These are phyloP conservation scores for Eulemur rufifrons DNA, from an alignment of 2,113 vertebrate genomes.

Conservation along the genomic window DNA sequence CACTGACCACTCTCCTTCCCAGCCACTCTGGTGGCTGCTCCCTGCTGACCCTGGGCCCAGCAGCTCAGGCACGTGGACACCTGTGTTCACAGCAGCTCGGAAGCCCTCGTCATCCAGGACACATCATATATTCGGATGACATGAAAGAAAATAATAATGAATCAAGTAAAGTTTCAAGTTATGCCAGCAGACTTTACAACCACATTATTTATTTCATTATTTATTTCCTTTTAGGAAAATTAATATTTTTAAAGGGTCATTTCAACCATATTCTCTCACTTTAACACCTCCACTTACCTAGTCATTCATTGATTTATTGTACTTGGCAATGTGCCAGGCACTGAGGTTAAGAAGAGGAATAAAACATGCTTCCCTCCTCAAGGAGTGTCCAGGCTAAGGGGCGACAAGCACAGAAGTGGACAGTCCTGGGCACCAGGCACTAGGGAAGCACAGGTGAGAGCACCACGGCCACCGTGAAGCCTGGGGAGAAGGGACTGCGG, in stretches of 20 bases:
- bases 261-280: neutral
- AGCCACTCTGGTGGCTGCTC: rapidly evolving
- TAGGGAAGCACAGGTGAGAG: rapidly evolving
- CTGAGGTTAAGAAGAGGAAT: neutral
- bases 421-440: rapidly evolving
- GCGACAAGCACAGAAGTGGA: rapidly evolving
- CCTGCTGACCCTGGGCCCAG: rapidly evolving
- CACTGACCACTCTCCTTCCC: rapidly evolving
- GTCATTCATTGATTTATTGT: neutral
- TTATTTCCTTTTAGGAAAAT: neutral
- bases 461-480: rapidly evolving
- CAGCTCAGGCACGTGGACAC: rapidly evolving
- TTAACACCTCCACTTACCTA: neutral
- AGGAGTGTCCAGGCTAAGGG: neutral
- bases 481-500: neutral
- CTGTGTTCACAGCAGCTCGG: neutral
- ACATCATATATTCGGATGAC: neutral
- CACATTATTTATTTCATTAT: neutral
- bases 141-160: neutral
- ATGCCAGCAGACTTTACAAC: neutral
- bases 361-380: neutral
- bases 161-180: neutral
- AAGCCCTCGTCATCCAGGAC: neutral
- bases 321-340: neutral
- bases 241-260: neutral